phyloP scores from a whole-genome alignment of 2,888 invertebrate genomes.

The Dryadula phaetusa region DNA sequence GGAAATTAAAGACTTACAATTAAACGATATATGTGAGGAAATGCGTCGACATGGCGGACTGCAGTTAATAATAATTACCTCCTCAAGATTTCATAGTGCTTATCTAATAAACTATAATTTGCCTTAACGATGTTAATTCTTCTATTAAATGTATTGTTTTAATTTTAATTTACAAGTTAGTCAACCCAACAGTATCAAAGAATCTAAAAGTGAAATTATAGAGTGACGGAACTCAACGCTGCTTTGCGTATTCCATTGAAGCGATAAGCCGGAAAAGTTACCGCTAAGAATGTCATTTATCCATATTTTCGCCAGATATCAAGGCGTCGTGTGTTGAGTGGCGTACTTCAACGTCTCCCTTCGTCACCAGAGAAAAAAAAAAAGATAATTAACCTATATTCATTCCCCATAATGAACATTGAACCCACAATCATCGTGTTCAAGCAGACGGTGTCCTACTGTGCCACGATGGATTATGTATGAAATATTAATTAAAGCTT shows the following conservation, averaged over 20 bases:
- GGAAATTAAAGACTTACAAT: background rate
- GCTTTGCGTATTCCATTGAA: no score
- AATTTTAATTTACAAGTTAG: background rate
- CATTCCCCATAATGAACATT: background rate
- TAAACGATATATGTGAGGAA: slow-evolving; percentile 6
- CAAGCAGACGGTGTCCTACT: background rate
- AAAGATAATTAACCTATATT: no score
- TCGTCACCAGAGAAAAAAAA: no score
- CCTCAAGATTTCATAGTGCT: background rate
- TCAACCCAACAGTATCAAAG: no score
- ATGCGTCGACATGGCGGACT: background rate
- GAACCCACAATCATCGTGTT: background rate
- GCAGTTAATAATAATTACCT: slow-evolving; percentile 1
- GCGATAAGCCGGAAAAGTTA: no score
- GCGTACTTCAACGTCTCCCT: no score
- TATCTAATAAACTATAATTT: background rate
- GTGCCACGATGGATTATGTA: background rate
- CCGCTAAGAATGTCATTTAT: no score
- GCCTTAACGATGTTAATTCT: background rate
- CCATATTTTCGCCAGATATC: no score
- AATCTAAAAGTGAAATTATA: no score
- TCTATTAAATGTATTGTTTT: background rate
- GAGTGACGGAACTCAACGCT: no score
- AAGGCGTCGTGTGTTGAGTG: no score
- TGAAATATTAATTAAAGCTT: no score